Conservation (phyloP, 2,888 invertebrate genomes). For the Tetragonisca angustula region DNA sequence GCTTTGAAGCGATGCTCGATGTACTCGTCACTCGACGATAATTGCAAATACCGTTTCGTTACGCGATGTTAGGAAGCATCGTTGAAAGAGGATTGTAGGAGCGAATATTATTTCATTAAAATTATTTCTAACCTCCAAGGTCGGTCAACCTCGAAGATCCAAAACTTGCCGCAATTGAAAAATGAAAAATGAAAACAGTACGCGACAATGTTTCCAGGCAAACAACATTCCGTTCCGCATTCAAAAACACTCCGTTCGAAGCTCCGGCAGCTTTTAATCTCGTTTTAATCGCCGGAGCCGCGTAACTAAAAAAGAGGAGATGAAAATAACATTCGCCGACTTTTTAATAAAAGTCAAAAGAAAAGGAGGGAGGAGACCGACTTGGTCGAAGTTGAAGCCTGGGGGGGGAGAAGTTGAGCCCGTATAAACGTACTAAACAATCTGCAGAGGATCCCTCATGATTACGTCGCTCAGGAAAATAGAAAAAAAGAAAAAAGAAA, state of each 20-base stretch:
- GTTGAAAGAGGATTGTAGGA: too few species aligned
- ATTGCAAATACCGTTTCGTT: background rate
- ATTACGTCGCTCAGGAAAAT: background rate
- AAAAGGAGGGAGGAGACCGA: too few species aligned
- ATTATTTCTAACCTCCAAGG: too few species aligned
- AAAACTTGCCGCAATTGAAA: too few species aligned
- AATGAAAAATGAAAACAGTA: too few species aligned
- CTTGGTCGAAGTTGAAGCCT: background rate
- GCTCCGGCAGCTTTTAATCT: background rate
- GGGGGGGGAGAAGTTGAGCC: background rate
- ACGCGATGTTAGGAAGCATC: too few species aligned
- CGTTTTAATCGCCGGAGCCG: background rate
- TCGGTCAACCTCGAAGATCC: too few species aligned
- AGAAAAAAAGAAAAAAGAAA: background rate
- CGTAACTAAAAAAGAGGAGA: background rate
- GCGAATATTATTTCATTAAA: too few species aligned
- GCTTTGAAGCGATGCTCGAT: background rate
- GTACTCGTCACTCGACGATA: background rate
- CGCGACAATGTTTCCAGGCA: too few species aligned
- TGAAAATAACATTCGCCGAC: background rate
- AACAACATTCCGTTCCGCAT: background rate
- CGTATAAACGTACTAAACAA: background rate
- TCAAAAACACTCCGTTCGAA: background rate
- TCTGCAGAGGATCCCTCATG: slow-evolving; percentile 5
- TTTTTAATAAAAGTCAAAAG: slow-evolving; percentile 11